Conservation (phyloP, 2,888 invertebrate species). For the Eremobia ochroleuca region DNA sequence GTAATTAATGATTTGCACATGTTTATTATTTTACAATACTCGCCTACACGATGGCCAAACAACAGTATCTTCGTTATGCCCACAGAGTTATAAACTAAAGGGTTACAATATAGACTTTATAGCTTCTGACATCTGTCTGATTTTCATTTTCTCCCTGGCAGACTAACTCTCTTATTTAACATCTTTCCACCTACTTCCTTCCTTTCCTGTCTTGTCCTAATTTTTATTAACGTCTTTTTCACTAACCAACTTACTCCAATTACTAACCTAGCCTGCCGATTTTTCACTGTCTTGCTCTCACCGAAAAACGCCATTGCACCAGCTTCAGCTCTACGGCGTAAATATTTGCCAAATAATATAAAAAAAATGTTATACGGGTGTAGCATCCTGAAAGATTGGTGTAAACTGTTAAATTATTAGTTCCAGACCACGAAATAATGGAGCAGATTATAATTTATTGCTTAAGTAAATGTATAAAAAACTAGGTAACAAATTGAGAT, state of each 20-base stretch:
- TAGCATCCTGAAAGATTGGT: constrained; percentile 58
- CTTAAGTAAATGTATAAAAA: constrained; percentile 14
- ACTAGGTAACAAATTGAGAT: constrained; percentile 10
- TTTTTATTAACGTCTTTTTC: not conserved
- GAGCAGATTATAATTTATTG: constrained; percentile 50
- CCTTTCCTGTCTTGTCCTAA: not conserved
- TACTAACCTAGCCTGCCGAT: not conserved
- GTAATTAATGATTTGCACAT: constrained; percentile 27
- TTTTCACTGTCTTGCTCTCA: not conserved
- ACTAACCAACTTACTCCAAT: not conserved
- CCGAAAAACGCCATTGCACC: not conserved
- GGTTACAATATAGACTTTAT: not conserved
- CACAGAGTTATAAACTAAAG: constrained; percentile 10
- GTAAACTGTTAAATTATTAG: constrained; percentile 60
- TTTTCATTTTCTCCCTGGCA: not conserved
- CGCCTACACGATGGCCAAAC: constrained; percentile 21
- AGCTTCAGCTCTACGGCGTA: constrained; percentile 23
- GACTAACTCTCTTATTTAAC: not conserved
- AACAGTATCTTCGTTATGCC: not conserved
- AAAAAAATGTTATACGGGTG: constrained; percentile 38
- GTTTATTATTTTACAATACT: constrained; percentile 39
- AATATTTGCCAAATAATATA: constrained; percentile 55
- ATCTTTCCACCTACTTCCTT: not conserved
- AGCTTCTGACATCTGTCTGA: not conserved
- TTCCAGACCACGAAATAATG: constrained; percentile 53